phyloP scores from a whole-genome alignment of 2,797 vertebrate genomes.

The Crocodylus rhombifer region DNA sequence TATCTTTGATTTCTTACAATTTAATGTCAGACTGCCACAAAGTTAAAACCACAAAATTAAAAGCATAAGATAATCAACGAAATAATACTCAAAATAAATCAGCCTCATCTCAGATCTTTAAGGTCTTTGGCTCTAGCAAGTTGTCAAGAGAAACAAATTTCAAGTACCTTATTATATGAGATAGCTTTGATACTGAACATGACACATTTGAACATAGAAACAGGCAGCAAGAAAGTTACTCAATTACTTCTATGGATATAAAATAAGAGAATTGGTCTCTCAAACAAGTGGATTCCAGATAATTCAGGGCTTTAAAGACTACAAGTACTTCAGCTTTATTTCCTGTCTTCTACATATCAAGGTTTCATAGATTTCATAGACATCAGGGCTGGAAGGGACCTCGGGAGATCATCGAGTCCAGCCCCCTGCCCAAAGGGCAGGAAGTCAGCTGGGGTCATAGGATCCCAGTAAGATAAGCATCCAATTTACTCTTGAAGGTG shows the following conservation, averaged over 20 bases:
- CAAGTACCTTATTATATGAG: background rate
- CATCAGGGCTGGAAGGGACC: too few species aligned
- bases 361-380: too few species aligned
- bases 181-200: background rate
- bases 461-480: too few species aligned
- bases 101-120: background rate
- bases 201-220: background rate
- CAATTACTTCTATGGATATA: background rate
- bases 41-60: background rate
- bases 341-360: background rate
- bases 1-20: slow-evolving; percentile 3
- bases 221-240: background rate
- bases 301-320: background rate
- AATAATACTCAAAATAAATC: background rate
- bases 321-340: background rate
- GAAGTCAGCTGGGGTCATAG: too few species aligned
- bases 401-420: too few species aligned
- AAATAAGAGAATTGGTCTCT: background rate
- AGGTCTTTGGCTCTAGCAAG: too few species aligned
- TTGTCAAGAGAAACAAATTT: background rate
- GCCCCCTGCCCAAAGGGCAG: too few species aligned
- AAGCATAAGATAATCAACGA: background rate
- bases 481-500: too few species aligned
- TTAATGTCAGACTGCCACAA: too few species aligned
- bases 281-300: background rate